phyloP scores from a whole-genome alignment of 2,113 vertebrate genomes.

The Cavia porcellus region DNA sequence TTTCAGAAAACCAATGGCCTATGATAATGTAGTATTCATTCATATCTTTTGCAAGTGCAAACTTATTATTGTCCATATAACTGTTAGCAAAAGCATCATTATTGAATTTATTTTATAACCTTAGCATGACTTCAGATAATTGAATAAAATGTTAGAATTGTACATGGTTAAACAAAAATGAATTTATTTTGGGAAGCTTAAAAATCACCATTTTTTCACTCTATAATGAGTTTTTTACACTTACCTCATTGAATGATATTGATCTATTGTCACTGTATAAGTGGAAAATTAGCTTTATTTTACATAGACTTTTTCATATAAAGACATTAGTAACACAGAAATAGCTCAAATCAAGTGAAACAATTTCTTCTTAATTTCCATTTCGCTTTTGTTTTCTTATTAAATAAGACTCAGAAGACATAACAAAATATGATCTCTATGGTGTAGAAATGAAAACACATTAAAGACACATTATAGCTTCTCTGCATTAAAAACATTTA shows the following conservation, averaged over 20 bases:
- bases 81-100: not conserved
- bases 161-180: not conserved
- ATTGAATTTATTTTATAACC: not conserved
- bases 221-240: not conserved
- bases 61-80: not conserved
- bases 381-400: slow-evolving; percentile 43
- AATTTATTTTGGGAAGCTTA: not conserved
- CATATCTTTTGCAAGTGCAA: not conserved
- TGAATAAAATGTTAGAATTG: not conserved
- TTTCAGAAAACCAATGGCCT: not conserved
- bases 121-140: not conserved
- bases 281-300: not conserved
- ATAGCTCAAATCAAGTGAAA: not conserved
- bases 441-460: slow-evolving; percentile 30
- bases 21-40: not conserved
- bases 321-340: not conserved
- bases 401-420: slow-evolving; percentile 59
- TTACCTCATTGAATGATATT: not conserved
- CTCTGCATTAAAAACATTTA: slow-evolving; percentile 44
- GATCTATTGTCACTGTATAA: not conserved
- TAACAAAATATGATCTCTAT: slow-evolving; percentile 51
- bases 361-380: not conserved
- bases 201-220: not conserved
- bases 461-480: slow-evolving; percentile 53
- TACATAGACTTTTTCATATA: not conserved